These are phyloP conservation scores for Drosophila merina DNA, from an alignment of 2,888 invertebrate genomes.

Conservation along the genomic window DNA sequence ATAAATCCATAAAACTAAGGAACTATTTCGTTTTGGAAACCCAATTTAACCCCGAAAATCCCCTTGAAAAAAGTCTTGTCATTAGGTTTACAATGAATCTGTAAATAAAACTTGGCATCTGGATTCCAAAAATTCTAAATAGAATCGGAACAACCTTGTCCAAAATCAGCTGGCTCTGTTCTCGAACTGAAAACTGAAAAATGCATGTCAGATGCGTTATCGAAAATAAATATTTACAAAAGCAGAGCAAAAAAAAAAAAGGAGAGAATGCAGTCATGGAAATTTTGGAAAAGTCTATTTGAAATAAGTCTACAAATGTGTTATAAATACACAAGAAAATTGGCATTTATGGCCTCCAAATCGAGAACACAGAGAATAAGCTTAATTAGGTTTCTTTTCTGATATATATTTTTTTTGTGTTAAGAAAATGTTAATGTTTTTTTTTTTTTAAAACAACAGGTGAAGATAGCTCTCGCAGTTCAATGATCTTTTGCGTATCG, in stretches of 20 bases:
- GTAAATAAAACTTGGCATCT: constrained; percentile 7
- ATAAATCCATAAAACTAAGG: no score
- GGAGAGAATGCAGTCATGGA: constrained; percentile 14
- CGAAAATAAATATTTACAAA: constrained; percentile 26
- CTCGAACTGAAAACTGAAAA: constrained; percentile 16
- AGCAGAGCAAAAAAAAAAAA: not conserved
- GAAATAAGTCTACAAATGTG: not conserved
- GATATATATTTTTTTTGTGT: not conserved
- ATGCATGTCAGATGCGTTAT: constrained; percentile 16
- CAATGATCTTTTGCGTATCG: constrained; percentile 44
- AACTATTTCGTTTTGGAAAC: no score
- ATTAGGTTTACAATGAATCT: constrained; percentile 1
- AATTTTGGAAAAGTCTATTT: constrained; percentile 10
- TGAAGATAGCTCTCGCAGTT: constrained; percentile 33
- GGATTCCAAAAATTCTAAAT: constrained; percentile 2
- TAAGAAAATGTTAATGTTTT: not conserved
- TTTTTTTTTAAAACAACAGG: constrained; percentile 15
- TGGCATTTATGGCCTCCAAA: constrained; percentile 19
- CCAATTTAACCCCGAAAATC: not conserved
- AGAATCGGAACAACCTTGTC: constrained; percentile 12
- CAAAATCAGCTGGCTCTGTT: constrained; percentile 15
- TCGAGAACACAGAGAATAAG: constrained; percentile 5
- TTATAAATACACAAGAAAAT: constrained; percentile 1
- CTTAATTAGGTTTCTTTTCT: constrained; percentile 8
- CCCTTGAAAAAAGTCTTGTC: not conserved